Percentiles rank a stretch among this genome's conserved stretches.
Evolutionary conservation across 2,888 invertebrate species (phyloP).

Genomic region (Nowickia ferox): DNA sequence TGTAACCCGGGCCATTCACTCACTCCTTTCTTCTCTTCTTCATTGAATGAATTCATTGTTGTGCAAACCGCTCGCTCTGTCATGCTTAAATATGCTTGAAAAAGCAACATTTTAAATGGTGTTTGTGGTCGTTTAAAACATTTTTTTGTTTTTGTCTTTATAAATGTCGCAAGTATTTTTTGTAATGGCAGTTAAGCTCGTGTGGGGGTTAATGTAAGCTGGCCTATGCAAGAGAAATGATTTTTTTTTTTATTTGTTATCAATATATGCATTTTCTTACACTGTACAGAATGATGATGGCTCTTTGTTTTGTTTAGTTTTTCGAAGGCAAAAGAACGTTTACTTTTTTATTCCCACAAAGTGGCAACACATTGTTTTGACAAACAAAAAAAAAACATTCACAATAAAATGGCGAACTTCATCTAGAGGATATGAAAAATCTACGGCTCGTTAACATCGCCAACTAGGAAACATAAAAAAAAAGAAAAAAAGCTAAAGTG

Average conservation of each 20-base stretch:
- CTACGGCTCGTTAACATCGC: conserved; percentile 59
- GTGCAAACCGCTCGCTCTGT: conserved; percentile 1
- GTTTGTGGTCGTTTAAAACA: conserved; percentile 60
- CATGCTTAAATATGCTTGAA: conserved; percentile 48
- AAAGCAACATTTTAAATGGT: conserved; percentile 58
- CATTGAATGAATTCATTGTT: conserved; percentile 29
- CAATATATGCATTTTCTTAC: neutral
- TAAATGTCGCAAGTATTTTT: conserved; percentile 51
- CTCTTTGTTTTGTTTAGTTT: conserved; percentile 15
- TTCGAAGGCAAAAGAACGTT: conserved; percentile 1
- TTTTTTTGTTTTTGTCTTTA: neutral
- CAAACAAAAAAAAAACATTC: neutral
- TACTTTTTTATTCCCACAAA: conserved; percentile 22
- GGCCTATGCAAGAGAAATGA: neutral
- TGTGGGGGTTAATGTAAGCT: neutral
- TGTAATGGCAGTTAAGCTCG: conserved; percentile 12
- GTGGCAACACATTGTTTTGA: conserved; percentile 42
- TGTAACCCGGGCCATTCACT: conserved; percentile 37
- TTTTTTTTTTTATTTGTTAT: neutral
- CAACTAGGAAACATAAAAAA: conserved; percentile 12
- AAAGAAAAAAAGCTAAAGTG: conserved; percentile 12
- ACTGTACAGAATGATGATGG: conserved; percentile 50
- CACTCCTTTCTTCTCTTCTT: neutral
- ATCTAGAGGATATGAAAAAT: conserved; percentile 46
- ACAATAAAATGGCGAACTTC: conserved; percentile 42